Base-by-base conservation (phyloP, 1,140 invertebrate species). In the Drosophila triauraria region DNA sequence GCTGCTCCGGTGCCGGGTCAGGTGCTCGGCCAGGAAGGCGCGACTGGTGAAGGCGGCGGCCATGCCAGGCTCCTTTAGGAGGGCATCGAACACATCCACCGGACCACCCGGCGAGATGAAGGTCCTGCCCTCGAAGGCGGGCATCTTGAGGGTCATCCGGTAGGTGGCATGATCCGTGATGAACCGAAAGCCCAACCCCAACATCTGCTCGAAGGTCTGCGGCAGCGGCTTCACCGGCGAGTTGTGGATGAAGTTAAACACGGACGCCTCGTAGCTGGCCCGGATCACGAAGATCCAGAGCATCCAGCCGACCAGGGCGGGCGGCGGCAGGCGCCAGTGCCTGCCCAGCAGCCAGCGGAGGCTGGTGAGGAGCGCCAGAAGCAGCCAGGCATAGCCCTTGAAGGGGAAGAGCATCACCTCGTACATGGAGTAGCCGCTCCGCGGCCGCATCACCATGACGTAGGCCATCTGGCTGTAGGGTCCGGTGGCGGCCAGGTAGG, bases 371-470 rank as follows among this genome's bases (percentile, higher is more conserved):
- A 15, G 6, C 0, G 9, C 35, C 3, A 90, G 10, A 1, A 90
- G 12, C 25, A 82, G 27, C 85, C 85, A 90, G 1, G 79, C 70
- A 15, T 15, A 20, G 12, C 0, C 0, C 0, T 51, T 43, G 9
- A 74, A 90, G 13, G 85, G 85, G 1, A 90, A 76, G 12, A 90
- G n/a, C 85, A 90, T 90, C 4, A 90, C 63, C 53, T 90, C 75
- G 30, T 90, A 90, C 43, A 51, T 53, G 43, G 78, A 82, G 25
- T 90, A 90, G 0, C 48, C 27, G 0, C 20, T 12, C 2, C 50
- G 46, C 0, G 48, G 32, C 2, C 30, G 68, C 64, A 90, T 8
- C 12, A 90, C 78, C 0, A 90, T 43, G 0, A 90, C 42, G 20
- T 82, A 90, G 17, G 67, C 47, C 20, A 85, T 53, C 43, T 85